Percentiles rank a stretch among this genome's conserved stretches.
Evolutionary conservation across 1,140 invertebrate species (phyloP).

Genomic region (Ptiloglossa arizonensis): DNA sequence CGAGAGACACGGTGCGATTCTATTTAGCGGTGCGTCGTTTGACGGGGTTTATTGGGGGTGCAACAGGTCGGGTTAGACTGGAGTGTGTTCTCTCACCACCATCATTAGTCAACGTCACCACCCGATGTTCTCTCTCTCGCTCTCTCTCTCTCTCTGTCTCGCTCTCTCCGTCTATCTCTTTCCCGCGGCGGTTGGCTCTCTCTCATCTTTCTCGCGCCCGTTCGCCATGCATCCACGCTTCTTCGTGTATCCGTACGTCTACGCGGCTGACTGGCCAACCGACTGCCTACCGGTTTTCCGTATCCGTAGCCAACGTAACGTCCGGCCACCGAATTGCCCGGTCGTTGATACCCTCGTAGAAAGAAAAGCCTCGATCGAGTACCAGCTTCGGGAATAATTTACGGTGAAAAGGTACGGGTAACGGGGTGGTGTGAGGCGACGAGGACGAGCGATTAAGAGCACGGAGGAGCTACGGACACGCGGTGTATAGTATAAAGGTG

Average conservation of each 20-base stretch:
- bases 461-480: too few relatives aligned
- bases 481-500: not conserved
- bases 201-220: constrained; percentile 40
- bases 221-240: constrained; percentile 39
- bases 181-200: too few relatives aligned
- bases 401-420: not conserved
- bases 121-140: constrained; percentile 63
- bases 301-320: constrained; percentile 71
- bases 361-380: too few relatives aligned
- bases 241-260: constrained; percentile 30
- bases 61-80: constrained; percentile 81
- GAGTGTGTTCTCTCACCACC: constrained; percentile 81
- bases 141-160: constrained; percentile 51
- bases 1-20: constrained; percentile 80
- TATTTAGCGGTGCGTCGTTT: constrained; percentile 81
- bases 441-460: not conserved
- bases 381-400: too few relatives aligned
- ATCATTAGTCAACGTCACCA: constrained; percentile 83
- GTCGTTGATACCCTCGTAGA: too few relatives aligned
- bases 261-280: constrained; percentile 12
- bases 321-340: constrained; percentile 52
- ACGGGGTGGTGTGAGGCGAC: not conserved
- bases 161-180: constrained; percentile 33
- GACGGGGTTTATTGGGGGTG: constrained; percentile 81
- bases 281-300: constrained; percentile 34